A percentile compares a stretch with the other conserved stretches of the same genome.
Evolutionary conservation across 2,113 vertebrate species (phyloP).

Genomic region (Prolemur simus): DNA sequence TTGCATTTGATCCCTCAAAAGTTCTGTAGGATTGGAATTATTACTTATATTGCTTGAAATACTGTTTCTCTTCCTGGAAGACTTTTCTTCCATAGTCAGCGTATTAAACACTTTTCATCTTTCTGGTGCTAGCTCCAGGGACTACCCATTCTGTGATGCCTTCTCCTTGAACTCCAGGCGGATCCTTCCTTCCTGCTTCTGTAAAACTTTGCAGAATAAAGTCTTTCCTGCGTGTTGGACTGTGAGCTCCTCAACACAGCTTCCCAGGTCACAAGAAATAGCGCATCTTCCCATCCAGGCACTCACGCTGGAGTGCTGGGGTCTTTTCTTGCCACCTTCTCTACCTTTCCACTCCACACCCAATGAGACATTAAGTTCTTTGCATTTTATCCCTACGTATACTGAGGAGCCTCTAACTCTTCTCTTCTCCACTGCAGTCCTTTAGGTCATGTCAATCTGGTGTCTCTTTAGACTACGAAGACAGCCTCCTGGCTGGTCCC

Average conservation of each 20-base stretch:
- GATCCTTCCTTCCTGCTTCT: conserved; percentile 1
- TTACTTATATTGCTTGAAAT: not conserved
- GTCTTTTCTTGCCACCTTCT: not conserved
- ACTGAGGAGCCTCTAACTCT: not conserved
- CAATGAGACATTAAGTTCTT: not conserved
- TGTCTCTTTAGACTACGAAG: not conserved
- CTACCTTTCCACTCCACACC: not conserved
- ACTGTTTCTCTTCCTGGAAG: not conserved
- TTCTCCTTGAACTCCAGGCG: not conserved
- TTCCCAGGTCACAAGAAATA: not conserved
- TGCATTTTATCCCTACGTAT: not conserved
- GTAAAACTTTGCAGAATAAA: not conserved
- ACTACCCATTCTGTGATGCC: not conserved
- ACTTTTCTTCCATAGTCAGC: not conserved
- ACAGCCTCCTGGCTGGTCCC: not conserved
- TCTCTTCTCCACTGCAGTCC: not conserved
- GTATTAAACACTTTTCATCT: not conserved
- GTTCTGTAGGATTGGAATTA: not conserved
- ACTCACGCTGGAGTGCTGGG: not conserved
- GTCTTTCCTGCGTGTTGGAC: not conserved
- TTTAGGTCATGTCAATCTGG: not conserved
- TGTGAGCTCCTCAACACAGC: not conserved
- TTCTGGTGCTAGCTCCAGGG: not conserved
- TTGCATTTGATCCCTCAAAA: not conserved
- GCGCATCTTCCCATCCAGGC: not conserved